Evolutionary conservation across 2,797 vertebrate genomes (phyloP).

Genomic region (Paedocypris micromegethes): DNA sequence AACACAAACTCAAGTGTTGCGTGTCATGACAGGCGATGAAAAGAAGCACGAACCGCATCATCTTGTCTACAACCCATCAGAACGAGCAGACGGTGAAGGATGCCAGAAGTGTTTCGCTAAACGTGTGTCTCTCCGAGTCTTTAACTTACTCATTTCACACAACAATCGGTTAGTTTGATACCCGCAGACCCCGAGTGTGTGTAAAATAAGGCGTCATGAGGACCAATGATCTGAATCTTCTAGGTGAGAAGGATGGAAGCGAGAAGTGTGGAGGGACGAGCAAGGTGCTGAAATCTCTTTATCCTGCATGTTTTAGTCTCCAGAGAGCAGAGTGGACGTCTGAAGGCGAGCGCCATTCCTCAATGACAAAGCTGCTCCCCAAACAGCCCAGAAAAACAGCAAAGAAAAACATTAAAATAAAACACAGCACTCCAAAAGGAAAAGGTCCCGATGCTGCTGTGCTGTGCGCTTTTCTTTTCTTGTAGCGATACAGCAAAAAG

Average conservation of each 20-base stretch:
- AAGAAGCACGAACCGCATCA: too few species aligned
- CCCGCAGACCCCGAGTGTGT: not conserved
- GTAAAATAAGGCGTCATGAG: constrained; percentile 19
- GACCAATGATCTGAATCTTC: constrained; percentile 18
- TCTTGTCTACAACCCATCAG: too few species aligned
- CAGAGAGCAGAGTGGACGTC: constrained; percentile 33
- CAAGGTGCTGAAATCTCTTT: constrained; percentile 5
- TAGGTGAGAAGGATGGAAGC: constrained; percentile 17
- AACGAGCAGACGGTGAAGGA: too few species aligned
- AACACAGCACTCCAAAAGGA: constrained; percentile 2
- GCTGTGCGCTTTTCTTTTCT: not conserved
- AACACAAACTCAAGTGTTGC: too few species aligned
- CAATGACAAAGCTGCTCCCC: constrained; percentile 38
- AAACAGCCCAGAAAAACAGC: constrained; percentile 29
- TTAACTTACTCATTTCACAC: constrained; percentile 35
- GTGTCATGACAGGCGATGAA: too few species aligned
- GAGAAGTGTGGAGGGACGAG: constrained; percentile 1
- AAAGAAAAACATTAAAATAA: constrained; percentile 12
- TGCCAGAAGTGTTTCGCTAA: constrained; percentile 1
- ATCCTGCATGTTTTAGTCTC: constrained; percentile 32
- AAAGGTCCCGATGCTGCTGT: not conserved
- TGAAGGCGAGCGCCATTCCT: constrained; percentile 34
- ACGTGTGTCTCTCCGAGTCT: constrained; percentile 22
- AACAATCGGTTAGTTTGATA: constrained; percentile 19
- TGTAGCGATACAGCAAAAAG: not conserved